Evolutionary conservation across 2,888 invertebrate species (phyloP), one percentile per base, ranked within the genome.

Genomic region (Ethmia dodecea): DNA sequence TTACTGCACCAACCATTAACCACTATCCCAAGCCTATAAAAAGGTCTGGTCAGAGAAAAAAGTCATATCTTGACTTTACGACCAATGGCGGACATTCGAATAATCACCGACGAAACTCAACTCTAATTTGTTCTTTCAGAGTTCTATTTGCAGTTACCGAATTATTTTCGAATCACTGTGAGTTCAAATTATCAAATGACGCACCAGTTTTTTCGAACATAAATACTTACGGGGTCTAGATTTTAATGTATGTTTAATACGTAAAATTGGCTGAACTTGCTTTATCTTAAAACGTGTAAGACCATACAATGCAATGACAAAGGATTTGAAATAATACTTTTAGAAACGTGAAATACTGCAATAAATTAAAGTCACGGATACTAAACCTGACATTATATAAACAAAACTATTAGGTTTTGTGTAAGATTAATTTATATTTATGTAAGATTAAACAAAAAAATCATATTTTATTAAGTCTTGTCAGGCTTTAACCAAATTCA

Each of bases 11-110:
- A 59, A 59, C 74, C 80, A 79, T 79, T 77, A 80, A 70, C 74
- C 71, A 77, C 76, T 77, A 78, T 69, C 66, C 70, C 70, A 59
- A 56, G 62, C 65, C 66, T 76, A 78, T 76, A 81, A 81, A 81
- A 80, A 80, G 66, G 52, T 54, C 48, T 39, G 42, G 43, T 54
- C 54, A 58, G 53, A 58, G 62, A 63, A 79, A 77, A 74, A 79
- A 70, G 64, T 48, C 55, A 55, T 66, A 71, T 60, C 66, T 67
- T 61, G 37, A 46, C 55, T 49, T 44, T 59, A 62, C 63, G 49
- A 57, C 80, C 77, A 78, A 78, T 79, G 52, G 62, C 52, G 49
- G 50, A 42, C 47, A 39, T 37, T 37, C 31, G 34, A 29, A 27
- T 13, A 14, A 33, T 37, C 26, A 37, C 51, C 57, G 45, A 47